These are phyloP conservation scores for Adrianichthys oophorus DNA, from an alignment of 2,797 vertebrate genomes.

Conservation along the genomic window DNA sequence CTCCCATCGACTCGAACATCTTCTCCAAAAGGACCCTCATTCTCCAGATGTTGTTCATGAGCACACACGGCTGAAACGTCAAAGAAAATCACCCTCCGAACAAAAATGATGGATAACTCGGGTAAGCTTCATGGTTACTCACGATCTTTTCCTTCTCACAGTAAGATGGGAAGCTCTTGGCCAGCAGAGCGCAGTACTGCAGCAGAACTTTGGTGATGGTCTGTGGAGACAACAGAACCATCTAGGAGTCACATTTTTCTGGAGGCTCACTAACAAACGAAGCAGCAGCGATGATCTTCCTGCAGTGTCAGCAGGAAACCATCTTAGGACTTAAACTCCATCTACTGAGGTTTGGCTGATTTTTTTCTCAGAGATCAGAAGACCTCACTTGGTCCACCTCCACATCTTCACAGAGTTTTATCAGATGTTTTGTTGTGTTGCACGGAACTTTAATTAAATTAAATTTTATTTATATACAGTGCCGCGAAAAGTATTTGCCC, in stretches of 20 bases:
- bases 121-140: constrained; percentile 55
- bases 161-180: constrained; percentile 87
- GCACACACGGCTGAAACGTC: constrained; percentile 86
- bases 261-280: background rate
- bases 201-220: constrained; percentile 95
- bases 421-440: too few species aligned
- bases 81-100: background rate
- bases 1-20: constrained; percentile 99
- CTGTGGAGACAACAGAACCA: constrained; percentile 69
- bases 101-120: background rate
- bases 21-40: constrained; percentile 95
- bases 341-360: too few species aligned
- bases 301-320: background rate
- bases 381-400: too few species aligned
- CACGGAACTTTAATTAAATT: too few species aligned
- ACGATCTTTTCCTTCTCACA: constrained; percentile 96
- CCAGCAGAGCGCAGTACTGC: constrained; percentile 89
- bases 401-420: too few species aligned
- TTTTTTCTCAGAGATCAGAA: too few species aligned
- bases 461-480: too few species aligned
- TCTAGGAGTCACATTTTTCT: background rate
- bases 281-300: background rate
- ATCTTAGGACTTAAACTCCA: too few species aligned
- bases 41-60: constrained; percentile 98
- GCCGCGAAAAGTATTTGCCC: too few species aligned